phyloP scores from a whole-genome alignment of 2,113 vertebrate species.

The Paratilapia polleni region DNA sequence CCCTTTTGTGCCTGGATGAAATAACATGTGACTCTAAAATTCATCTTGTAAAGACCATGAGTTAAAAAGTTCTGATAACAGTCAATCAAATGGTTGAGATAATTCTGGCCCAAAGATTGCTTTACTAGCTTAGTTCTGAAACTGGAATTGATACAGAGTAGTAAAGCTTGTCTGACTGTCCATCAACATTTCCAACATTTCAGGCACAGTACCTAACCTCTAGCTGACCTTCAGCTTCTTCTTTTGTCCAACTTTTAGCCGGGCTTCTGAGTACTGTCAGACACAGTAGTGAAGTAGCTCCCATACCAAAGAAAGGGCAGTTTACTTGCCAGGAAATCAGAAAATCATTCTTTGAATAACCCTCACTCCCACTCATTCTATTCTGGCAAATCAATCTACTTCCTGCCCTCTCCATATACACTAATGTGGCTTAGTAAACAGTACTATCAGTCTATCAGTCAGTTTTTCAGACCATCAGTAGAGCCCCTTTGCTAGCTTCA shows the following conservation, averaged over 20 bases:
- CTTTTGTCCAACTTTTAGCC: not conserved
- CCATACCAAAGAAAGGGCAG: slow-evolving; percentile 53
- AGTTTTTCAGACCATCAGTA: slow-evolving; percentile 20
- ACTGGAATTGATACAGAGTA: not conserved
- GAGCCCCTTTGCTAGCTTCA: slow-evolving; percentile 15
- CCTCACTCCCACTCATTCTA: not conserved
- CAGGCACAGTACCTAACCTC: not conserved
- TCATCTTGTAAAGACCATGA: too few relatives aligned
- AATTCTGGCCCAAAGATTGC: too few relatives aligned
- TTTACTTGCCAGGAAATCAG: slow-evolving; percentile 50
- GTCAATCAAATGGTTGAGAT: too few relatives aligned
- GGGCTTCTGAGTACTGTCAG: not conserved
- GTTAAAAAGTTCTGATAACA: too few relatives aligned
- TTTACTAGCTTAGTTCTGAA: too few relatives aligned
- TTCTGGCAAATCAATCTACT: slow-evolving; percentile 34
- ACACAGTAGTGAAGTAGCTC: slow-evolving; percentile 14
- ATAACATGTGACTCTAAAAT: too few relatives aligned
- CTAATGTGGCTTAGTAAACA: not conserved
- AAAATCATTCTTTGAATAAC: slow-evolving; percentile 25
- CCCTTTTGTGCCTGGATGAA: too few relatives aligned
- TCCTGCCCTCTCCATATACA: slow-evolving; percentile 50
- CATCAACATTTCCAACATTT: not conserved
- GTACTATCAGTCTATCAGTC: slow-evolving; percentile 41
- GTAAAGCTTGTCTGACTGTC: not conserved
- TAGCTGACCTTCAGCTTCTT: not conserved